phyloP scores from a whole-genome alignment of 2,797 vertebrate genomes.

The Sebastes baramenuke region DNA sequence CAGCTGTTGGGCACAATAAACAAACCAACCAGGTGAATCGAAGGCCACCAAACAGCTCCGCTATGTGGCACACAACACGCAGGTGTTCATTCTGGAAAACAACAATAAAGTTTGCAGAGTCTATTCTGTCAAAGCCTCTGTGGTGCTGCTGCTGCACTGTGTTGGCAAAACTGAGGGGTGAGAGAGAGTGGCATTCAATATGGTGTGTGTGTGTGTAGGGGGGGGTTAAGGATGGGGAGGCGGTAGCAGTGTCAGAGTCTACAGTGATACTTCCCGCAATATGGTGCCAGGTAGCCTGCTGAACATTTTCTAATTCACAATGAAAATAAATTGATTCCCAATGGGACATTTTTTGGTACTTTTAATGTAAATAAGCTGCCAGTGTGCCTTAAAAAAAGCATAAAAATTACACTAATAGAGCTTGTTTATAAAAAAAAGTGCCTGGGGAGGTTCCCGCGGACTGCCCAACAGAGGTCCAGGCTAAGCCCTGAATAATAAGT shows the following conservation, averaged over 20 bases:
- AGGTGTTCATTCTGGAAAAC: conserved; percentile 25
- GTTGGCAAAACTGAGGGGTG: not conserved
- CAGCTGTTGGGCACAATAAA: conserved; percentile 28
- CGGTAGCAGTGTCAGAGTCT: not conserved
- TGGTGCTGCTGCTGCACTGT: not conserved
- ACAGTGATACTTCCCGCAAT: no score
- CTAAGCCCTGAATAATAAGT: not conserved
- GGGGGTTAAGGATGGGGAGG: not conserved
- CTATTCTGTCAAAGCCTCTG: conserved; percentile 14
- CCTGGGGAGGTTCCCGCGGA: not conserved
- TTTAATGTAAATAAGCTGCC: not conserved
- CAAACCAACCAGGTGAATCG: conserved; percentile 24
- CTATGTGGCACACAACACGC: not conserved
- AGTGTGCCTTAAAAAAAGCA: not conserved
- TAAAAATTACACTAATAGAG: not conserved
- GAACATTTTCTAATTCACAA: not conserved
- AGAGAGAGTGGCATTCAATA: not conserved
- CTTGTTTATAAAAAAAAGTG: not conserved
- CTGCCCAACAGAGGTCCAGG: no score
- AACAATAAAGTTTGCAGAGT: conserved; percentile 24
- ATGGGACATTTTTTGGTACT: not conserved
- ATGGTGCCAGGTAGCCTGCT: not conserved
- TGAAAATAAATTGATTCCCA: not conserved
- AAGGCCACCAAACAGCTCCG: not conserved
- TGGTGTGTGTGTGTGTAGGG: conserved; percentile 1